Percentiles rank a stretch among this genome's conserved stretches.
These are phyloP conservation scores for Cacoxenus indagator DNA, from an alignment of 2,888 invertebrate species.

Conservation along the genomic window DNA sequence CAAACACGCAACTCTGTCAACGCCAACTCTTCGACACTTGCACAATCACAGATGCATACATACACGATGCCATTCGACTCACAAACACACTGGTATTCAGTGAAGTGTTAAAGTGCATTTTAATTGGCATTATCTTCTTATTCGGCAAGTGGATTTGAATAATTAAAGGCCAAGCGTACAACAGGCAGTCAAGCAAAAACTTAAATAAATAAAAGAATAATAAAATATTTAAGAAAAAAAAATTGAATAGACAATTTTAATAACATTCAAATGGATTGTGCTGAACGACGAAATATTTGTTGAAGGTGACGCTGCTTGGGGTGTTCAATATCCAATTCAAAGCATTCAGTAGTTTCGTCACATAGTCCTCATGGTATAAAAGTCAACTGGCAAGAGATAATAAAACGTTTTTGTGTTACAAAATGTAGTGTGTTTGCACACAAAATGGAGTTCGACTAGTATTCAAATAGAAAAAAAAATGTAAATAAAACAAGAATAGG, in stretches of 20 bases:
- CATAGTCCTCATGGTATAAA: constrained; percentile 12
- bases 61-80: neutral
- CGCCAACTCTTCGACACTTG: neutral
- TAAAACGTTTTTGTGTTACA: constrained; percentile 13
- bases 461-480: neutral
- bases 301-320: neutral
- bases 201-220: constrained; percentile 4
- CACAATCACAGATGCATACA: neutral
- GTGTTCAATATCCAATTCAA: neutral
- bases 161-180: constrained; percentile 5
- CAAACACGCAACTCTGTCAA: neutral
- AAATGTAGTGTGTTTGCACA: constrained; percentile 15
- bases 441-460: constrained; percentile 20
- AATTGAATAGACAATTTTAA: neutral
- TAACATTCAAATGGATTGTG: neutral
- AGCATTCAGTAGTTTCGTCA: constrained; percentile 12
- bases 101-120: constrained; percentile 22
- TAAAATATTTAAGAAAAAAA: neutral
- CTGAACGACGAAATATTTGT: neutral
- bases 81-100: neutral
- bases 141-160: constrained; percentile 12
- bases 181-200: neutral
- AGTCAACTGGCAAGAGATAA: neutral
- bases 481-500: neutral
- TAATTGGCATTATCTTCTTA: constrained; percentile 20